Evolutionary conservation across 2,888 invertebrate species (phyloP), one percentile per base, ranked within the genome.

Genomic region (Dryadula phaetusa): DNA sequence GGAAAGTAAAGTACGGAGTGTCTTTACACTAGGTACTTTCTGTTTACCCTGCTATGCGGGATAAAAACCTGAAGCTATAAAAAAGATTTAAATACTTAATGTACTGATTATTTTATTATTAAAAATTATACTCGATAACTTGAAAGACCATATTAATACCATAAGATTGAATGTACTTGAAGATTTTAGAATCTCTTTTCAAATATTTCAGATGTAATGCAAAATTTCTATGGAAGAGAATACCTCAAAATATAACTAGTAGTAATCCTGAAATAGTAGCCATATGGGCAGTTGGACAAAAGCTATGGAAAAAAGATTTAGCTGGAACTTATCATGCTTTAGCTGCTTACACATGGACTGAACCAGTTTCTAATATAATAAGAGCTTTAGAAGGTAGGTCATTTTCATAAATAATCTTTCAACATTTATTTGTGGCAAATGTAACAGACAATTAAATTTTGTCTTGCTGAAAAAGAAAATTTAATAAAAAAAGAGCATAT

Each of bases 201-300:
- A 5, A 14, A 46, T 32, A 46, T 67, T 54, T 22, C 84, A 97
- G 97, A 82, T 96, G 96, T 80, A 97, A 97, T 93, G 98, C 98
- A 0, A 98, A 98, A 86, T 97, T 96, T 85, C 92, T 98, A 74
- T 98, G 98, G 98, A 98, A 98, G 87, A 95, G 98, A 78, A 98
- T 98, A 79, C 97, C 98, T 6, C 89, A 93, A 66, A 94, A 88
- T 75, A 87, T 96, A 12, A 98, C 97, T 84, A 90, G 93, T 64
- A 94, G 94, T 52, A 95, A 95, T 82, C 93, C 95, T 66, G 98
- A 98, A 90, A 88, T 98, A 74, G 90, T 88, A 60, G 94, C 95
- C 58, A 95, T 98, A 72, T 98, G 98, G 97, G 86, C 93, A 16
- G 95, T 98, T 1, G 98, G 97, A 7, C 95, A 97, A 81, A 95